A percentile compares a stretch with the other conserved stretches of the same genome.
phyloP scores from a whole-genome alignment of 2,113 vertebrate genomes.

The Rhinogobius similis region DNA sequence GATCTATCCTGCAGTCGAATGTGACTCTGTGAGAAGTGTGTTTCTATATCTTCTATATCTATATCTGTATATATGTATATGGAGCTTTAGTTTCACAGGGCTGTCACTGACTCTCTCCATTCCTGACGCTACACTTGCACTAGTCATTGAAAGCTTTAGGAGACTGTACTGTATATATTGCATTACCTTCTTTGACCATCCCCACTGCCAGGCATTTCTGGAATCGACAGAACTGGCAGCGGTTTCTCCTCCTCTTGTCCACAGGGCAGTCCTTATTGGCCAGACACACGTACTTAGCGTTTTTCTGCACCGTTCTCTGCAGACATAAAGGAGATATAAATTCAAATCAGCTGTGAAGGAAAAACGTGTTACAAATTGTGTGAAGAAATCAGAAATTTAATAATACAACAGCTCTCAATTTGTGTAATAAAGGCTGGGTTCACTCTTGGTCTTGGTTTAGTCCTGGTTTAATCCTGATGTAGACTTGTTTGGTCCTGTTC shows the following conservation, averaged over 20 bases:
- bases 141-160: slow-evolving; percentile 18
- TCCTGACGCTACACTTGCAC: background rate
- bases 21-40: slow-evolving; percentile 9
- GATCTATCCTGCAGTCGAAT: too few species aligned
- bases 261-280: slow-evolving; percentile 95
- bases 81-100: slow-evolving; percentile 45
- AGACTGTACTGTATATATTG: slow-evolving; percentile 7
- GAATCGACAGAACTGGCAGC: slow-evolving; percentile 96
- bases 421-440: background rate
- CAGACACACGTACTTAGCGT: slow-evolving; percentile 96
- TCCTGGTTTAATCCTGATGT: too few species aligned
- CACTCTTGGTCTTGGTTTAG: too few species aligned
- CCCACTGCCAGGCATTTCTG: slow-evolving; percentile 95
- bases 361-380: background rate
- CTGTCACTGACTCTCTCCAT: slow-evolving; percentile 19
- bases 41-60: slow-evolving; percentile 44
- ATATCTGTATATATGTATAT: slow-evolving; percentile 29
- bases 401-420: too few species aligned
- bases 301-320: slow-evolving; percentile 96
- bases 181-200: slow-evolving; percentile 96
- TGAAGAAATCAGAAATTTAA: too few species aligned
- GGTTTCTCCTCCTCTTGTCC: slow-evolving; percentile 93
- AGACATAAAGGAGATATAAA: slow-evolving; percentile 19
- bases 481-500: too few species aligned
- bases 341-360: background rate